Percentiles rank a stretch among this genome's conserved stretches.
Evolutionary conservation across 2,888 invertebrate species (phyloP).

Genomic region (Drosophila peninsularis): DNA sequence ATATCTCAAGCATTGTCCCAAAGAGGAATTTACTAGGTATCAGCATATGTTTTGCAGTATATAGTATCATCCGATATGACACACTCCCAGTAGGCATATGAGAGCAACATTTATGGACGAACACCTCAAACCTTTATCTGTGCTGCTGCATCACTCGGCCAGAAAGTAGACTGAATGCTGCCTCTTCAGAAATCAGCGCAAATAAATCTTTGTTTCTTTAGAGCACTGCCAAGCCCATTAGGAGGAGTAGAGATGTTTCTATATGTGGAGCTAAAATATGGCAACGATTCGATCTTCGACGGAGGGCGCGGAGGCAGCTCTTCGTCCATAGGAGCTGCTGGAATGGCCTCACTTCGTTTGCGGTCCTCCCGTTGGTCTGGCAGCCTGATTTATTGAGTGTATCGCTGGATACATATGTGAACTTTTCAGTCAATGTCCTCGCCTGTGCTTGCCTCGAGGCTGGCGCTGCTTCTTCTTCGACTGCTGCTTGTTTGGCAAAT

Average conservation of each 20-base stretch:
- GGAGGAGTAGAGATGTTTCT: neutral
- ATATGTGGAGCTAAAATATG: neutral
- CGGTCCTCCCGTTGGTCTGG: neutral
- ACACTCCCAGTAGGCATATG: no score
- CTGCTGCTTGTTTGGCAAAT: conserved; percentile 54
- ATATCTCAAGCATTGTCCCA: no score
- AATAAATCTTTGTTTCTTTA: neutral
- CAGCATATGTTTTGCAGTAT: no score
- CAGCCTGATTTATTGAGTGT: conserved; percentile 2
- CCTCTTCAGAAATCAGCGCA: no score
- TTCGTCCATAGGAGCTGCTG: neutral
- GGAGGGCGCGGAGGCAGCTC: neutral
- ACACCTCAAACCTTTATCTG: no score
- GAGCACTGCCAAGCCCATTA: neutral
- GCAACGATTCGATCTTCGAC: neutral
- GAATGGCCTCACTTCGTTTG: neutral
- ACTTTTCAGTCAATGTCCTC: conserved; percentile 4
- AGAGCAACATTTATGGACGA: no score
- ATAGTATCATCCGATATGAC: no score
- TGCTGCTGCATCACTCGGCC: no score
- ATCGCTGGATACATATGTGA: conserved; percentile 3
- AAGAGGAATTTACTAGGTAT: no score
- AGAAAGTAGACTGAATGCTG: no score
- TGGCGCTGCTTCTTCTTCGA: no score
- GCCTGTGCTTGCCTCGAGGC: conserved; percentile 5